A percentile compares a stretch with the other conserved stretches of the same genome.
Conservation (phyloP, 1,140 invertebrate species). For the Neuroterus valhalla region DNA sequence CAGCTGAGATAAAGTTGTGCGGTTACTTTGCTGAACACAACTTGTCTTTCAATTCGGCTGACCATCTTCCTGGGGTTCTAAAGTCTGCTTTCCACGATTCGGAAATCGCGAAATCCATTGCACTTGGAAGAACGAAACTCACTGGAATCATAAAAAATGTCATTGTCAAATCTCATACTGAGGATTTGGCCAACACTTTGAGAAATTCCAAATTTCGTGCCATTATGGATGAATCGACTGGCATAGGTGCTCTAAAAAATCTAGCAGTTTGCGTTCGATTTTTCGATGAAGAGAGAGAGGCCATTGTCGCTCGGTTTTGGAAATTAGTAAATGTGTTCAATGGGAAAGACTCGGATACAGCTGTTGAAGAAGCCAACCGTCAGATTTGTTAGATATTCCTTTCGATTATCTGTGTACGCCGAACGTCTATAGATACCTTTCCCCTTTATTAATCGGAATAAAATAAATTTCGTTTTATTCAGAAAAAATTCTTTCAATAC, state of each 20-base stretch:
- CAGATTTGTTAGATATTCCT: no score
- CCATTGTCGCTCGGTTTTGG: neutral
- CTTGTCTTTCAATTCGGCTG: no score
- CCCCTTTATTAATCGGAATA: no score
- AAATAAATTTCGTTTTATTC: no score
- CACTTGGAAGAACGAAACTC: constrained; percentile 40
- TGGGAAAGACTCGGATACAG: neutral
- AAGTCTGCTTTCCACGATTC: constrained; percentile 33
- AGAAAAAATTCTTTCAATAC: no score
- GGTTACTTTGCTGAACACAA: constrained; percentile 40
- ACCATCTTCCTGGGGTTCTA: constrained; percentile 30
- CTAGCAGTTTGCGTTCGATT: constrained; percentile 3
- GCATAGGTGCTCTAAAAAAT: constrained; percentile 35
- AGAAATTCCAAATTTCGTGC: constrained; percentile 35
- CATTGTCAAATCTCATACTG: constrained; percentile 43
- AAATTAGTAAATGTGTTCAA: neutral
- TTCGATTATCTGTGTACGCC: no score
- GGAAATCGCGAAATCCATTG: constrained; percentile 48
- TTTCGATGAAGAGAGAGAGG: constrained; percentile 32
- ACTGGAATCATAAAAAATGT: constrained; percentile 49
- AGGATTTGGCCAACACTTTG: constrained; percentile 43
- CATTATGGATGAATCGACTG: constrained; percentile 39
- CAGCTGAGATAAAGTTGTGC: constrained; percentile 40
- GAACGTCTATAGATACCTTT: no score
- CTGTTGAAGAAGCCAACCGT: neutral